Conservation (phyloP, 1,140 invertebrate species). For the Cydia strobilella region DNA sequence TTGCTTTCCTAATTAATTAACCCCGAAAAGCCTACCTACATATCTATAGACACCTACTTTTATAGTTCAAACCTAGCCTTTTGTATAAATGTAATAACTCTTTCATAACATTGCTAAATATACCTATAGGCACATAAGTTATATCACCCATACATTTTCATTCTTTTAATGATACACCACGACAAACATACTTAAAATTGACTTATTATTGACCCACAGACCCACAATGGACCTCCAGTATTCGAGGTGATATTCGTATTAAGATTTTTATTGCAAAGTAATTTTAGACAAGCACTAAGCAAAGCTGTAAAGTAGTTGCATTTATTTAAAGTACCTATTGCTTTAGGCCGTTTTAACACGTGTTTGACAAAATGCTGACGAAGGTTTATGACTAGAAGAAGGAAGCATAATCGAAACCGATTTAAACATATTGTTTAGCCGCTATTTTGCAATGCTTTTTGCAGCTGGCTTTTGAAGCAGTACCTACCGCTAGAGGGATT, state of each 20-base stretch:
- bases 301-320: not conserved
- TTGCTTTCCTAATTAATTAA: too few species aligned
- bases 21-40: too few species aligned
- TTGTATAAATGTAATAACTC: too few species aligned
- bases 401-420: not conserved
- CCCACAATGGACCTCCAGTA: conserved; percentile 20
- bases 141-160: too few species aligned
- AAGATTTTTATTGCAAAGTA: conserved; percentile 5
- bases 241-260: conserved; percentile 24
- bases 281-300: conserved; percentile 21
- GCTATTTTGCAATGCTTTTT: conserved; percentile 1
- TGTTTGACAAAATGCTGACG: not conserved
- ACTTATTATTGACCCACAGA: not conserved
- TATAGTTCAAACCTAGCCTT: too few species aligned
- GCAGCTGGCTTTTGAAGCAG: not conserved
- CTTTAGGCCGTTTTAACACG: not conserved
- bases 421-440: not conserved
- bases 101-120: too few species aligned
- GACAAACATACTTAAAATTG: not conserved
- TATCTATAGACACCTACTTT: too few species aligned
- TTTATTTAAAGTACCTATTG: not conserved
- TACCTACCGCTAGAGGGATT: not conserved
- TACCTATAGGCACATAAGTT: too few species aligned
- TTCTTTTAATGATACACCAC: conserved; percentile 23
- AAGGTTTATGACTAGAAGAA: not conserved